Conservation (phyloP, 2,113 vertebrate species). For the Calidris pygmaea region DNA sequence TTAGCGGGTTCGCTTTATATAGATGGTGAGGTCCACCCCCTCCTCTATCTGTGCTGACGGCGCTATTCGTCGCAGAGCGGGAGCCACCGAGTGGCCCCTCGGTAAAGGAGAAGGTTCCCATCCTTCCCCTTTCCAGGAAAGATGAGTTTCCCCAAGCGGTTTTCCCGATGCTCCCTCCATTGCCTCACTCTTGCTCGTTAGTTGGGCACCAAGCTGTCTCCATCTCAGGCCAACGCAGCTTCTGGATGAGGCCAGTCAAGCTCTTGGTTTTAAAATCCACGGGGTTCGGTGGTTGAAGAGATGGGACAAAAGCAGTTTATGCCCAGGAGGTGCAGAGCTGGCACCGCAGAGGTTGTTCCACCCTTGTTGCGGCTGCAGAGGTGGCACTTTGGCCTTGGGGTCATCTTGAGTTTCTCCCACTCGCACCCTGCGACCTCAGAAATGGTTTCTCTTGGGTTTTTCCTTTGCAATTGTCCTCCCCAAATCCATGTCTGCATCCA, state of each 20-base stretch:
- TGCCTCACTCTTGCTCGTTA: fast-evolving
- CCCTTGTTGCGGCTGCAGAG: not conserved
- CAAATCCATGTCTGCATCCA: not conserved
- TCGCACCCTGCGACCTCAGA: not conserved
- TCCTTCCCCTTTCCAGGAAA: not conserved
- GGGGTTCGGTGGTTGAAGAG: not conserved
- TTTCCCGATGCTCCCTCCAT: not conserved
- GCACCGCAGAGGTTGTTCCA: fast-evolving
- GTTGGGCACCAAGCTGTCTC: fast-evolving
- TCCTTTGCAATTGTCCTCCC: not conserved
- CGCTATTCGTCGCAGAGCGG: fast-evolving
- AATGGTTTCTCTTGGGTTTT: not conserved
- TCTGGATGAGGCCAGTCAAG: not conserved
- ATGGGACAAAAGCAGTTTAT: not conserved
- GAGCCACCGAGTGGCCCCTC: not conserved
- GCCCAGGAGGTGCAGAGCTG: not conserved
- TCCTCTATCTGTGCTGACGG: not conserved
- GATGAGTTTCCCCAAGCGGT: not conserved
- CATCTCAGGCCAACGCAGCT: fast-evolving
- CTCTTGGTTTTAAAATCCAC: not conserved
- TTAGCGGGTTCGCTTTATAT: not conserved
- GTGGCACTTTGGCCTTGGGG: not conserved
- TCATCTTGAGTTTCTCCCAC: not conserved
- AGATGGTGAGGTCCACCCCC: not conserved
- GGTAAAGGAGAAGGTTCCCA: not conserved